These are phyloP conservation scores for Perdita meconis DNA, from an alignment of 2,888 invertebrate genomes.

Conservation along the genomic window DNA sequence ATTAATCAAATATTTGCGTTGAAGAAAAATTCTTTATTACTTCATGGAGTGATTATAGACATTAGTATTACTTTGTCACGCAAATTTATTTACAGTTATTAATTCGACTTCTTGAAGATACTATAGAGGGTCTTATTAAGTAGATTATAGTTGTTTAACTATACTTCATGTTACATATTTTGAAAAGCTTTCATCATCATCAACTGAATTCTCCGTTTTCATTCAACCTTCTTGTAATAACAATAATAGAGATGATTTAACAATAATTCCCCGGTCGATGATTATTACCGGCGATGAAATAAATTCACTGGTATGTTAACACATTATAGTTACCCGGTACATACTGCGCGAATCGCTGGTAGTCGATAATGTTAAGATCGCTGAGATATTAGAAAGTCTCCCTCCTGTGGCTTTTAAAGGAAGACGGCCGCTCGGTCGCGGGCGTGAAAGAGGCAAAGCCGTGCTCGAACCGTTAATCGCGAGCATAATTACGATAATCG, in stretches of 20 bases:
- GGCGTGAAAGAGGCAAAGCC: constrained; percentile 64
- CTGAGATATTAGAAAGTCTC: constrained; percentile 78
- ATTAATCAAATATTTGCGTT: no score
- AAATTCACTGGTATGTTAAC: not conserved
- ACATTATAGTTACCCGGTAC: constrained; percentile 13
- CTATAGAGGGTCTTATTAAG: no score
- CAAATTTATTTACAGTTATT: no score
- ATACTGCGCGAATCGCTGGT: constrained; percentile 27
- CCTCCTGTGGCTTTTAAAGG: constrained; percentile 22
- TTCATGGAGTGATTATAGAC: no score
- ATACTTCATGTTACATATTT: not conserved
- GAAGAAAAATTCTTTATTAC: no score
- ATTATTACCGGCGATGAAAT: not conserved
- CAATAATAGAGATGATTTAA: not conserved
- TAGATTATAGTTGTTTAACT: not conserved
- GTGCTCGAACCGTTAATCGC: constrained; percentile 74
- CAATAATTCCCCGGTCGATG: not conserved
- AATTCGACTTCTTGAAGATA: no score
- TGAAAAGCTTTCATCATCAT: not conserved
- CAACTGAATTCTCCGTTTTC: not conserved
- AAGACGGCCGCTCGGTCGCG: constrained; percentile 50
- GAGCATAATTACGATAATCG: constrained; percentile 79
- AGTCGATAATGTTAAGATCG: constrained; percentile 55
- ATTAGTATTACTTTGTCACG: no score
- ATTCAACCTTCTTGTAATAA: not conserved